phyloP scores from a whole-genome alignment of 2,113 vertebrate species.

The Embiotoca jacksoni region DNA sequence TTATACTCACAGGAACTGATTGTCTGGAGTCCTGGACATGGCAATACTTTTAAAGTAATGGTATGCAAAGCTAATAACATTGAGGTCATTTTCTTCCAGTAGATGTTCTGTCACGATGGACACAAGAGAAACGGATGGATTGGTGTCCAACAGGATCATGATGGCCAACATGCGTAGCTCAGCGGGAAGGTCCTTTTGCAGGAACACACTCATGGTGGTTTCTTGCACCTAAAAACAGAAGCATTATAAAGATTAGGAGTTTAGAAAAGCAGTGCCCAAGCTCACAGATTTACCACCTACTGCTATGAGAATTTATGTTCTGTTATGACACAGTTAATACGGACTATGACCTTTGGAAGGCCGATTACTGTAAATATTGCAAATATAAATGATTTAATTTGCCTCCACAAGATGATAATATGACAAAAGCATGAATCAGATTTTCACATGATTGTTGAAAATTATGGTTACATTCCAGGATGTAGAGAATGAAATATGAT shows the following conservation, averaged over 20 bases:
- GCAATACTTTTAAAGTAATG: conserved; percentile 85
- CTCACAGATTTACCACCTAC: background rate
- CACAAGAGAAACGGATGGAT: conserved; percentile 84
- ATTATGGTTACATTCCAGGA: too few relatives aligned
- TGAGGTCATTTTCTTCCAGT: conserved; percentile 82
- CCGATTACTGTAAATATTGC: too few relatives aligned
- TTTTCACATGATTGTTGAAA: too few relatives aligned
- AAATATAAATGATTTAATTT: too few relatives aligned
- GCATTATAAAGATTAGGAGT: background rate
- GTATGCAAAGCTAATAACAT: conserved; percentile 87
- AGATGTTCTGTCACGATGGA: conserved; percentile 81
- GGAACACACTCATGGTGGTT: conserved; percentile 81
- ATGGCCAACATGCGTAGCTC: conserved; percentile 86
- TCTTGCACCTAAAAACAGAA: conserved; percentile 86
- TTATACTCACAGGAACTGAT: background rate
- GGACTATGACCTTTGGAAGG: too few relatives aligned
- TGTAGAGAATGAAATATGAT: background rate
- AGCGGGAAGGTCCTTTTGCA: conserved; percentile 72
- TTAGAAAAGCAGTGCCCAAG: background rate
- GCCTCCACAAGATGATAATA: too few relatives aligned
- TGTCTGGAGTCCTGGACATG: conserved; percentile 79
- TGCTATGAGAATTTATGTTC: background rate
- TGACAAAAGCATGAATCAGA: too few relatives aligned
- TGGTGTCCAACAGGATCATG: conserved; percentile 86
- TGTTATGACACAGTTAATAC: background rate